Percentiles rank a stretch among this genome's conserved stretches.
phyloP scores from a whole-genome alignment of 1,140 invertebrate genomes.

The Papilio xuthus region DNA sequence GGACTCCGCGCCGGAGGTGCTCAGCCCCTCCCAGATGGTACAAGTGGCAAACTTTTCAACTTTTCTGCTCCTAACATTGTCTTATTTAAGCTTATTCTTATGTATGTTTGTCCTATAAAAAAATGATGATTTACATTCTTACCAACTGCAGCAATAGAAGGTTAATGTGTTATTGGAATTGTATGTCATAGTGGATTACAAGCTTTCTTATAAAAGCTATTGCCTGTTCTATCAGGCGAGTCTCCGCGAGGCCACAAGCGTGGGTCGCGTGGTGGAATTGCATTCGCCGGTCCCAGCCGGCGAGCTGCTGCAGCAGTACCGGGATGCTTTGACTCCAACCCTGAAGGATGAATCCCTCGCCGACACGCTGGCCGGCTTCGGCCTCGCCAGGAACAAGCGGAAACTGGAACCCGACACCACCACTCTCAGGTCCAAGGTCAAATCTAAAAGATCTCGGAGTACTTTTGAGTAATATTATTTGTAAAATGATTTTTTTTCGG shows the following conservation, averaged over 20 bases:
- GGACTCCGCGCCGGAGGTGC: slow-evolving; percentile 56
- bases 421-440: neutral
- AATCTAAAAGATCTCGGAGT: neutral
- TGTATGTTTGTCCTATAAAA: neutral
- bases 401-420: neutral
- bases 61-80: neutral
- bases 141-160: too few relatives aligned
- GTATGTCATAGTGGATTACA: neutral
- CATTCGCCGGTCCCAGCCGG: neutral
- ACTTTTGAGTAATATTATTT: neutral
- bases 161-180: too few relatives aligned
- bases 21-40: slow-evolving; percentile 56
- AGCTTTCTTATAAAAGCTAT: neutral
- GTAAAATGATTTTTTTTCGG: too few relatives aligned
- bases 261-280: neutral
- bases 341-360: neutral
- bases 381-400: neutral
- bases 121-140: too few relatives aligned
- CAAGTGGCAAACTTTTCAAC: neutral
- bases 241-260: neutral
- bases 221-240: neutral
- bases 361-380: neutral
- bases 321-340: neutral
- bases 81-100: neutral
- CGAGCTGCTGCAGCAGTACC: neutral